Evolutionary conservation across 2,113 vertebrate genomes (phyloP).

Genomic region (Zosterops hypoxanthus): DNA sequence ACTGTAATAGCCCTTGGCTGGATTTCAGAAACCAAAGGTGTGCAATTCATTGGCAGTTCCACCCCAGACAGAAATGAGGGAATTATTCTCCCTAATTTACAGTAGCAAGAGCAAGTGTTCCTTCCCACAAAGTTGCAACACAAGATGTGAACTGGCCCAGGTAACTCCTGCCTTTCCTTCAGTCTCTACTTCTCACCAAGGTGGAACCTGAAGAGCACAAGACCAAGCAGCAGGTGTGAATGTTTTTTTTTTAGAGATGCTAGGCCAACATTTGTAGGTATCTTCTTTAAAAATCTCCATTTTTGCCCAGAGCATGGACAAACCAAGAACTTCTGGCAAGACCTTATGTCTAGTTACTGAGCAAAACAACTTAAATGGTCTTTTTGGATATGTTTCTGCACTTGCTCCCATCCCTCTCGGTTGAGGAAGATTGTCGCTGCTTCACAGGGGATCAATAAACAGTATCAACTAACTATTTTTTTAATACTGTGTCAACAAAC

Average conservation of each 20-base stretch:
- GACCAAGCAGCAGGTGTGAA: not conserved
- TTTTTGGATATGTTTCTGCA: not conserved
- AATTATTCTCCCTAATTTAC: conserved; percentile 34
- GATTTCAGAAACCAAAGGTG: conserved; percentile 1
- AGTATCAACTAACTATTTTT: not conserved
- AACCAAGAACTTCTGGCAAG: not conserved
- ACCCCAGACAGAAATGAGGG: conserved; percentile 12
- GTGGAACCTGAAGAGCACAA: not conserved
- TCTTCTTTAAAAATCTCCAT: not conserved
- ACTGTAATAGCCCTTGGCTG: conserved; percentile 1
- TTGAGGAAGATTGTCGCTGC: not conserved
- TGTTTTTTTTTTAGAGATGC: not conserved
- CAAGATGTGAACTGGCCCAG: not conserved
- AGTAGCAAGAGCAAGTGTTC: rapidly evolving
- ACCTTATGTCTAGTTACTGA: not conserved
- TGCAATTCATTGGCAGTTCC: not conserved
- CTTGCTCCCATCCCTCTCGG: not conserved
- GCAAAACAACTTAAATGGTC: not conserved
- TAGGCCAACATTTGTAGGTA: not conserved
- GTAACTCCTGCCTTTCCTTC: not conserved
- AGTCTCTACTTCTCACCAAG: not conserved
- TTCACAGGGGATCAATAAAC: not conserved
- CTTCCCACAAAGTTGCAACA: conserved; percentile 14
- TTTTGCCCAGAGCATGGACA: not conserved
- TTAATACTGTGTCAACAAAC: not conserved